These are phyloP conservation scores for Drosophila sp. DNA, from an alignment of 1,140 invertebrate species.

Conservation along the genomic window DNA sequence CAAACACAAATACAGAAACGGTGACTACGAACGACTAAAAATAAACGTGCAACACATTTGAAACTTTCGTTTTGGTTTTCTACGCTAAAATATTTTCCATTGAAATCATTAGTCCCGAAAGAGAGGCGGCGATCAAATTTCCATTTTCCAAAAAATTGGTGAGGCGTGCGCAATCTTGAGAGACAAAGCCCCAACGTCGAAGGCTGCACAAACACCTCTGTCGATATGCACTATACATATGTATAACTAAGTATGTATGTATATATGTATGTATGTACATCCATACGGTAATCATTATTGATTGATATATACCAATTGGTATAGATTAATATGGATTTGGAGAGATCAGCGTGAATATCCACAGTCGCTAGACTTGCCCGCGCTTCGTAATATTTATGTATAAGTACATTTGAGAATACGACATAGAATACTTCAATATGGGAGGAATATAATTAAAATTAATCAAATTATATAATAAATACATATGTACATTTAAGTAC, in stretches of 20 bases:
- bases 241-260: background rate
- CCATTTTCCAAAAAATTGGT: slow-evolving; percentile 62
- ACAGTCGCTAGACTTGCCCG: background rate
- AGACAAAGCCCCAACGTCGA: background rate
- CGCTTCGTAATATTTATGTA: no score
- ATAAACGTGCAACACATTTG: slow-evolving; percentile 68
- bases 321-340: background rate
- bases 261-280: background rate
- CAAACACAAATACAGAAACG: slow-evolving; percentile 39
- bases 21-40: slow-evolving; percentile 69
- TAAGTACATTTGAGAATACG: no score
- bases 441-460: no score
- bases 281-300: background rate
- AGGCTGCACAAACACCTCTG: slow-evolving; percentile 17
- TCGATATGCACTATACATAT: slow-evolving; percentile 10
- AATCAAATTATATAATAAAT: slow-evolving; percentile 1
- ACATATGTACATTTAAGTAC: no score
- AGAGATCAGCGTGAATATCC: background rate
- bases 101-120: slow-evolving; percentile 51
- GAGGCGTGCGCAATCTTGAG: slow-evolving; percentile 61
- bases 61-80: slow-evolving; percentile 48
- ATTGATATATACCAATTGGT: slow-evolving; percentile 3
- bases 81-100: slow-evolving; percentile 62
- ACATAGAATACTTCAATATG: no score
- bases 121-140: slow-evolving; percentile 64